These are phyloP conservation scores for Anthophora plumipes DNA, from an alignment of 2,888 invertebrate genomes.

Conservation along the genomic window DNA sequence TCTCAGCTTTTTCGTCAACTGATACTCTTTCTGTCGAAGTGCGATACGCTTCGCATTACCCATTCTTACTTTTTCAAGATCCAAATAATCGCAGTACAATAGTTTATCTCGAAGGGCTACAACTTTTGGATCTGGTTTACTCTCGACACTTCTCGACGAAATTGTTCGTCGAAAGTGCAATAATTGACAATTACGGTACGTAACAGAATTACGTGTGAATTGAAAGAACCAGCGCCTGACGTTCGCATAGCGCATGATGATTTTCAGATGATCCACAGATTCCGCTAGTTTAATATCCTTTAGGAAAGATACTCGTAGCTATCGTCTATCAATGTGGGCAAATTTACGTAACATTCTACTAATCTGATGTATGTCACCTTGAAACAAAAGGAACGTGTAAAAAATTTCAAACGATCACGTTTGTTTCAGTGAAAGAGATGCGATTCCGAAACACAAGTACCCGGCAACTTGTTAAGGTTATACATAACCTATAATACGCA, in stretches of 20 bases:
- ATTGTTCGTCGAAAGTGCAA: neutral
- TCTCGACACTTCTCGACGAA: neutral
- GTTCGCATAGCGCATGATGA: neutral
- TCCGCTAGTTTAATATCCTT: too few species aligned
- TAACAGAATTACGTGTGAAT: too few species aligned
- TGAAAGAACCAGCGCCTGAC: neutral
- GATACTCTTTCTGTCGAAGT: neutral
- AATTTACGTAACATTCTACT: neutral
- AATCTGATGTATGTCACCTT: neutral
- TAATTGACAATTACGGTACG: neutral
- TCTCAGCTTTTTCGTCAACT: conserved; percentile 46
- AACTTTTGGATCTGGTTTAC: conserved; percentile 62
- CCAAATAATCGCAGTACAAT: conserved; percentile 83
- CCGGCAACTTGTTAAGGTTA: neutral
- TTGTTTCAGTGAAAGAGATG: neutral
- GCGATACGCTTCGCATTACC: conserved; percentile 64
- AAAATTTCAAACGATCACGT: neutral
- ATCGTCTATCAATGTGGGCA: too few species aligned
- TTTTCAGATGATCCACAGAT: too few species aligned
- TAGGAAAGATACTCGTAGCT: neutral
- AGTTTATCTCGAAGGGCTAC: conserved; percentile 80
- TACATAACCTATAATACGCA: conserved; percentile 17
- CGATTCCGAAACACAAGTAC: neutral
- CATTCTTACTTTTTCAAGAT: conserved; percentile 73
- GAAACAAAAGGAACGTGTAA: neutral